Evolutionary conservation across 2,888 invertebrate genomes (phyloP), one percentile per base, ranked within the genome.

Genomic region (Drosophila percnosoma): DNA sequence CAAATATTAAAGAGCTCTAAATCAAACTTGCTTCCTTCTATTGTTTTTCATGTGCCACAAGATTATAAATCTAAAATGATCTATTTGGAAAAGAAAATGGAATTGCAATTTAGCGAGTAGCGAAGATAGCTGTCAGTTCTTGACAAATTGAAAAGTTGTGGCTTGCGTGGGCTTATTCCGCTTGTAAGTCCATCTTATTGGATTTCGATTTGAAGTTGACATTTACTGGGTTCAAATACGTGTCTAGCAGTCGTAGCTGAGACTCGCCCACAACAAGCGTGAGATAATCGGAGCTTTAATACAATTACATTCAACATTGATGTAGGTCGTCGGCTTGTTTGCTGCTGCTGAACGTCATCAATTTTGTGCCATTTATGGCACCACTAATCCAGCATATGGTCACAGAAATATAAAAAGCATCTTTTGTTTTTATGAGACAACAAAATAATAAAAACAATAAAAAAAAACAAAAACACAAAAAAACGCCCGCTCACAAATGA

Each of bases 321-420:
- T 83, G 89, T 86, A 86, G 83, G 83, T 86, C 83, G 87, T 76
- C 65, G 65, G 48, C 72, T 69, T 29, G 48, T 51, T 67, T 49
- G 57, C 61, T 51, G 42, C 68, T 18, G 36, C 68, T 31, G 27
- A 54, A 51, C 62, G 71, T 72, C 80, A 73, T 83, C 58, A 72
- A 80, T 67, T 84, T 36, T 64, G 40, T 84, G 71, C 69, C 82
- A 72, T 73, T 78, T 74, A 84, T 70, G 84, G 72, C 51, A 63
- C 40, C 29, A 58, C 55, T 51, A 61, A 61, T 38, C 34, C 40
- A 42, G 64, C 82, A 86, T 68, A 72, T 83, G 87, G 78, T 64
- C 65, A 59, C 13, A 68, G 48, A 61, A 57, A 40, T 34, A 63
- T 11, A 57, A 69, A 78, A 75, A 79, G 53, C 70, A 73, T 78